phyloP scores from a whole-genome alignment of 2,888 invertebrate genomes.

The Teleogryllus oceanicus region DNA sequence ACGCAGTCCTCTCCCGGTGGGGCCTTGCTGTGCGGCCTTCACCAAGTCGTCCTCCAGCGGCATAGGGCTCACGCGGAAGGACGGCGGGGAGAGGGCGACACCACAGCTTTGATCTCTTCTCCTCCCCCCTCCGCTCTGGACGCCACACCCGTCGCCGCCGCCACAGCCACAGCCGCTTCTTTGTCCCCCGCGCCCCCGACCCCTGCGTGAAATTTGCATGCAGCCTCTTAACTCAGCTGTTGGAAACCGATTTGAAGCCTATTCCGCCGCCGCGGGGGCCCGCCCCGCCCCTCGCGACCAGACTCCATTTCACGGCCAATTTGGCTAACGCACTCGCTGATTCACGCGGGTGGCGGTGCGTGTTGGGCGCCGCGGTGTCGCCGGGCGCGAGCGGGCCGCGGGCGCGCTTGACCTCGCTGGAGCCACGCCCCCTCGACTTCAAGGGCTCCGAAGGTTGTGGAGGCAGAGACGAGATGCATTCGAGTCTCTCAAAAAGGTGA shows the following conservation, averaged over 20 bases:
- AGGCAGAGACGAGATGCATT: too few species aligned
- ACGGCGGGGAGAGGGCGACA: not conserved
- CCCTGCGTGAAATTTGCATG: not conserved
- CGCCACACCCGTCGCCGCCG: not conserved
- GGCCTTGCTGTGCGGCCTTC: too few species aligned
- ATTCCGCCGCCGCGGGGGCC: not conserved
- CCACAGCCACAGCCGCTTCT: not conserved
- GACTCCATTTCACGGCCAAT: constrained; percentile 35
- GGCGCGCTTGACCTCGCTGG: not conserved
- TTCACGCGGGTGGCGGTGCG: not conserved
- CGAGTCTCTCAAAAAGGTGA: too few species aligned
- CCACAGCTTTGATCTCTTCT: not conserved
- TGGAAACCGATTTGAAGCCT: constrained; percentile 1
- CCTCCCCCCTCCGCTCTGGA: not conserved
- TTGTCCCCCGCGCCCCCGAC: not conserved
- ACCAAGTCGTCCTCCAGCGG: too few species aligned
- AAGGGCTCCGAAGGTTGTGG: too few species aligned
- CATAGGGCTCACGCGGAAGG: too few species aligned
- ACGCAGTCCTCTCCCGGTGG: too few species aligned
- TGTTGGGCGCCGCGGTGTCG: not conserved
- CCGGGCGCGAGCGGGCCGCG: not conserved
- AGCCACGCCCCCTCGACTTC: too few species aligned
- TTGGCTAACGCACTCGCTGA: constrained; percentile 31
- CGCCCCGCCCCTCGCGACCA: not conserved
- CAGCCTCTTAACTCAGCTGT: constrained; percentile 18